Conservation (phyloP, 2,797 vertebrate species). For the Cirrhinus molitorella region DNA sequence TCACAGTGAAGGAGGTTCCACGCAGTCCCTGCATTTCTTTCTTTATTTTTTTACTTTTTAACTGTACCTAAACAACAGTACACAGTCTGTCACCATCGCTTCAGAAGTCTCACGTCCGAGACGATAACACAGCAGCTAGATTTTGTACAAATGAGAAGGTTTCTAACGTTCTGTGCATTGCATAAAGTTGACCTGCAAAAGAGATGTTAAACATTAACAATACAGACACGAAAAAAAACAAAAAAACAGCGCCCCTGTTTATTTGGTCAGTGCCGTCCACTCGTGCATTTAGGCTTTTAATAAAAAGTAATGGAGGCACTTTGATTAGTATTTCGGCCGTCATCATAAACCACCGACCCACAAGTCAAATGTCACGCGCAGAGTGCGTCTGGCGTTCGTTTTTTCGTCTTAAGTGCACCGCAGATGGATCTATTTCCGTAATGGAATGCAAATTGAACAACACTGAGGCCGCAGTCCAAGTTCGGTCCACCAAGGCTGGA, state of each 20-base stretch:
- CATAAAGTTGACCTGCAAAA: constrained; percentile 46
- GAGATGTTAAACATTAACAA: constrained; percentile 58
- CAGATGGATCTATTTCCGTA: constrained; percentile 43
- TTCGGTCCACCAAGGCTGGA: constrained; percentile 37
- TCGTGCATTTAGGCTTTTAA: constrained; percentile 53
- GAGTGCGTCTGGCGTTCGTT: constrained; percentile 30
- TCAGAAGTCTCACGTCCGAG: constrained; percentile 19
- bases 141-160: constrained; percentile 44
- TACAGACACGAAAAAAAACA: constrained; percentile 45
- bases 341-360: constrained; percentile 38
- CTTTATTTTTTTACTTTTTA: constrained; percentile 24
- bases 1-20: constrained; percentile 74
- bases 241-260: constrained; percentile 38
- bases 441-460: constrained; percentile 53
- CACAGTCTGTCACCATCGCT: constrained; percentile 49
- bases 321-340: constrained; percentile 33
- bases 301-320: constrained; percentile 60
- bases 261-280: constrained; percentile 58
- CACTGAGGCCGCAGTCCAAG: constrained; percentile 51
- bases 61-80: constrained; percentile 43
- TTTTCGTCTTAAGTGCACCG: constrained; percentile 52
- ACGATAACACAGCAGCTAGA: constrained; percentile 51
- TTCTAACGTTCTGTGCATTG: constrained; percentile 36
- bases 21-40: constrained; percentile 57
- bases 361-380: constrained; percentile 9